Conservation (phyloP, 2,797 vertebrate species). For the Xyrichtys novacula region DNA sequence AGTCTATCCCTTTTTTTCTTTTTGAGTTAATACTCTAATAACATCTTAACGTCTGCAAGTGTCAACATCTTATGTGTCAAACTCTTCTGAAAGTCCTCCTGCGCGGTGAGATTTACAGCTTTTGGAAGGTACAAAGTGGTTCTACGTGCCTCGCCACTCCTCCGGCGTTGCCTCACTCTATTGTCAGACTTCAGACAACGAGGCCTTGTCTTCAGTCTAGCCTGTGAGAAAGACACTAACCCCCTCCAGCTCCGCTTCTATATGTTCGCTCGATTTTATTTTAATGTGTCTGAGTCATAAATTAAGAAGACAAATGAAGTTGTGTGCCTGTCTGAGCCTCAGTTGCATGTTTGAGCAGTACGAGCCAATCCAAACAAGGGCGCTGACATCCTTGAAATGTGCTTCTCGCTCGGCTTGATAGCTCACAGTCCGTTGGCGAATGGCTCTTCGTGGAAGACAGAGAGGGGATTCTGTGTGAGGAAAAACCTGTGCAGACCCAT, state of each 20-base stretch:
- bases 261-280: conserved; percentile 43
- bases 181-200: conserved; percentile 45
- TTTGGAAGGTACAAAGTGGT: conserved; percentile 25
- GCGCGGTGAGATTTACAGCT: conserved; percentile 50
- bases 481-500: conserved; percentile 30
- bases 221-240: conserved; percentile 41
- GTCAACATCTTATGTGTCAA: conserved; percentile 49
- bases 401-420: conserved; percentile 51
- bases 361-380: conserved; percentile 68
- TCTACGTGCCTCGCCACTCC: conserved; percentile 32
- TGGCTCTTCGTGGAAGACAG: conserved; percentile 8
- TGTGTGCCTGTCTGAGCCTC: conserved; percentile 36
- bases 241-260: conserved; percentile 25
- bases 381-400: conserved; percentile 66
- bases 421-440: conserved; percentile 45
- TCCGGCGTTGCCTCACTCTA: conserved; percentile 38
- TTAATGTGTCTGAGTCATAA: conserved; percentile 57
- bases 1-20: conserved; percentile 16
- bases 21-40: conserved; percentile 27
- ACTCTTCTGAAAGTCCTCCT: conserved; percentile 1
- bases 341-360: conserved; percentile 34
- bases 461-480: conserved; percentile 45
- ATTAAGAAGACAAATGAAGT: conserved; percentile 63
- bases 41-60: conserved; percentile 14
- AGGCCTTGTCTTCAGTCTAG: conserved; percentile 40